Evolutionary conservation across 2,888 invertebrate species (phyloP).

Genomic region (Alloscopus bannaensis): DNA sequence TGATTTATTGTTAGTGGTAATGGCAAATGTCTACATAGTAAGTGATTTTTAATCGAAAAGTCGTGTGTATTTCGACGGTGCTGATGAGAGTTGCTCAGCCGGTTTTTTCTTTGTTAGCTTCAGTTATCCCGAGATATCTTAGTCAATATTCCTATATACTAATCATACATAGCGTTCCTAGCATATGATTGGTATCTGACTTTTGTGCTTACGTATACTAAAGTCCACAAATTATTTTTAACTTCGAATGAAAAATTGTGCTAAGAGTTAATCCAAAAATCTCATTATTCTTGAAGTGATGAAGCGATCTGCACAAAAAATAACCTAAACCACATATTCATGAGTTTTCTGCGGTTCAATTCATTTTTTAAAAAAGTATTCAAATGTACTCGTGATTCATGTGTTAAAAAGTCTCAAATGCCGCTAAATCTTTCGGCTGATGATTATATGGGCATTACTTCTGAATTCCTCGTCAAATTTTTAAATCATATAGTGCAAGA

Average conservation of each 20-base stretch:
- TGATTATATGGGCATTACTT: no score
- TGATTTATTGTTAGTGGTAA: conserved; percentile 46
- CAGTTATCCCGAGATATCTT: no score
- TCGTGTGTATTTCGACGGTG: conserved; percentile 29
- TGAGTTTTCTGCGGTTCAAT: not conserved
- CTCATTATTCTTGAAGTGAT: not conserved
- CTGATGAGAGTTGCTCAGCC: conserved; percentile 30
- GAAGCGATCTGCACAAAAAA: not conserved
- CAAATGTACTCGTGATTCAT: no score
- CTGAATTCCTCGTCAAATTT: no score
- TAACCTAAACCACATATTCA: not conserved
- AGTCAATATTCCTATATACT: no score
- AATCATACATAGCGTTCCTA: not conserved
- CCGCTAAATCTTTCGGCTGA: no score
- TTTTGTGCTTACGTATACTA: no score
- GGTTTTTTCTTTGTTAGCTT: no score
- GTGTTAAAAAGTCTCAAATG: no score
- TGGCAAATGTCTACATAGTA: conserved; percentile 36
- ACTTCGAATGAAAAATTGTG: not conserved
- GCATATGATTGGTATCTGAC: no score
- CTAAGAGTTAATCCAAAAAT: not conserved
- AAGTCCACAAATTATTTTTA: not conserved
- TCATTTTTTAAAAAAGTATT: no score
- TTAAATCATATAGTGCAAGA: no score
- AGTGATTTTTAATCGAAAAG: conserved; percentile 30